These are phyloP conservation scores for Bostrychus sinensis DNA, from an alignment of 2,113 vertebrate species.

Conservation along the genomic window DNA sequence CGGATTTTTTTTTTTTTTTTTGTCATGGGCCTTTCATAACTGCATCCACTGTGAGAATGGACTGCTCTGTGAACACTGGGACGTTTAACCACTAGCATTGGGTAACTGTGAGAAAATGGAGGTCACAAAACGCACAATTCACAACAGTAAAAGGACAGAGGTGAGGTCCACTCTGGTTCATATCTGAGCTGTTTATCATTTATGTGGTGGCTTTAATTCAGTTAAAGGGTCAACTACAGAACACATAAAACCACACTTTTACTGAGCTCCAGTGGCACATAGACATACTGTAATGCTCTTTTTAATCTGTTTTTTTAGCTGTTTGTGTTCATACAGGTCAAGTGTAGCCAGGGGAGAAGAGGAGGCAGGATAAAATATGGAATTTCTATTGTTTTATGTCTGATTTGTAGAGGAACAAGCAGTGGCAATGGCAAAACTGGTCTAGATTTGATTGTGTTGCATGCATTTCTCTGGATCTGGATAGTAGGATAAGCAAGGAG, in stretches of 20 bases:
- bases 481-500: too few species aligned
- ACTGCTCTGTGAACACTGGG: conserved; percentile 56
- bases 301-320: too few species aligned
- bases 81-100: conserved; percentile 38
- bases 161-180: conserved; percentile 14
- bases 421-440: too few species aligned
- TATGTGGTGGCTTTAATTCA: conserved; percentile 31
- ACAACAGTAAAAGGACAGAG: conserved; percentile 35
- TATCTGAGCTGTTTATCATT: conserved; percentile 34
- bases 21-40: conserved; percentile 45
- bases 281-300: too few species aligned
- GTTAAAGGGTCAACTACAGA: conserved; percentile 38
- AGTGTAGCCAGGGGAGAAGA: not conserved
- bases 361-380: too few species aligned
- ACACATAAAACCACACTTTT: conserved; percentile 11
- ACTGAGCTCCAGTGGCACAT: not conserved
- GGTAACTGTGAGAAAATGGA: conserved; percentile 68
- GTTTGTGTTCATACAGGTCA: not conserved
- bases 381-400: too few species aligned
- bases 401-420: too few species aligned
- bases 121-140: conserved; percentile 57
- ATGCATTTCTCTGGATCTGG: not conserved
- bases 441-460: conserved; percentile 1
- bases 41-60: conserved; percentile 27
- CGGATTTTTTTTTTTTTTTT: conserved; percentile 22